These are phyloP conservation scores for Cyphotilapia sp. DNA, from an alignment of 2,113 vertebrate species.

Conservation along the genomic window DNA sequence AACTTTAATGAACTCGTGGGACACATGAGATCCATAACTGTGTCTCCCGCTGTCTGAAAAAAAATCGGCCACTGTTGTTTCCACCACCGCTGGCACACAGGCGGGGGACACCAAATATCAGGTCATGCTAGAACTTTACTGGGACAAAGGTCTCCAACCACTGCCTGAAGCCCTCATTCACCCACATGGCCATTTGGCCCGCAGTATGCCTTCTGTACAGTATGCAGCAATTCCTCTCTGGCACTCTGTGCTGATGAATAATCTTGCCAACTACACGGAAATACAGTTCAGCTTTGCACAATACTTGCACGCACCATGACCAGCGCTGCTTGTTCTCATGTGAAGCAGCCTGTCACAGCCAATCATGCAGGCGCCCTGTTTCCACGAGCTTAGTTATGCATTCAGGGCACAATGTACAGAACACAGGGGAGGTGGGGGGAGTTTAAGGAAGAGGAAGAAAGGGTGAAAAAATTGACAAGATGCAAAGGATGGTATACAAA, in stretches of 20 bases:
- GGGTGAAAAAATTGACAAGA: background rate
- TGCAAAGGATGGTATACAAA: background rate
- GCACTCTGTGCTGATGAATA: background rate
- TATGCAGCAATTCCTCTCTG: background rate
- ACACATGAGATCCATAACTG: background rate
- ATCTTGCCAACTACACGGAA: background rate
- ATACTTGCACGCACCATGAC: background rate
- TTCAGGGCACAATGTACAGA: slow-evolving; percentile 24
- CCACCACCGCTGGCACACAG: background rate
- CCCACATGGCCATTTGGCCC: background rate
- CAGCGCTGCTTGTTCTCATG: background rate
- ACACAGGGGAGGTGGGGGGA: background rate
- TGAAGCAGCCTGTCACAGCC: background rate
- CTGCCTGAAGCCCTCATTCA: background rate
- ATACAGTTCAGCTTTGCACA: background rate
- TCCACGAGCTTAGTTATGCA: background rate
- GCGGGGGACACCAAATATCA: slow-evolving; percentile 1
- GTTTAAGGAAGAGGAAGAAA: background rate
- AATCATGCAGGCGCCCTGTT: background rate
- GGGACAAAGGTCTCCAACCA: slow-evolving; percentile 52
- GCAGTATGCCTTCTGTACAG: background rate
- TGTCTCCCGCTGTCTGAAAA: background rate
- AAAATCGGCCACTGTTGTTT: background rate
- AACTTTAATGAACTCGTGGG: background rate
- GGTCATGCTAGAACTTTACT: slow-evolving; percentile 43